A percentile compares a stretch with the other conserved stretches of the same genome.
phyloP scores from a whole-genome alignment of 2,888 invertebrate species.

The Ophioninae sp. region DNA sequence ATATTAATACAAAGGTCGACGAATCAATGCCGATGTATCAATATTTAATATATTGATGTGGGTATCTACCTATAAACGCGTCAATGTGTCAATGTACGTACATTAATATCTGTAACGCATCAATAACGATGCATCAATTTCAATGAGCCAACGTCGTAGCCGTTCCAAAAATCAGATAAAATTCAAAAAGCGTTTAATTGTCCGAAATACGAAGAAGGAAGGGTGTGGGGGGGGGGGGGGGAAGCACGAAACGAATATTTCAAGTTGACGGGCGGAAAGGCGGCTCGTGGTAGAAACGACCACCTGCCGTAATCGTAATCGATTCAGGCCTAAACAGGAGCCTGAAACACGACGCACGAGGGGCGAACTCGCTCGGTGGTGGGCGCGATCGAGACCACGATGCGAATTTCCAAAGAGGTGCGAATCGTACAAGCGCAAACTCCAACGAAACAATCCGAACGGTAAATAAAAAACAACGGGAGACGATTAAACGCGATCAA shows the following conservation, averaged over 20 bases:
- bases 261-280: background rate
- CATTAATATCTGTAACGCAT: no score
- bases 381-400: background rate
- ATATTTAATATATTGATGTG: no score
- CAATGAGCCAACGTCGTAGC: background rate
- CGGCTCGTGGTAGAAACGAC: background rate
- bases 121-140: no score
- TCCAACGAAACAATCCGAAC: background rate
- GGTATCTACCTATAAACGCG: no score
- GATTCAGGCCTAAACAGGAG: background rate
- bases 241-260: background rate
- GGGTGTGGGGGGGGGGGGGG: no score
- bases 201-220: background rate
- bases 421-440: background rate
- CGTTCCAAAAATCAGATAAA: background rate
- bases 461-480: background rate
- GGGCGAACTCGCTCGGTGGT: background rate
- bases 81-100: no score
- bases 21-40: no score
- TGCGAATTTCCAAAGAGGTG: background rate
- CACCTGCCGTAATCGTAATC: background rate
- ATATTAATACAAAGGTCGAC: no score
- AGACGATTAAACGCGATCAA: background rate
- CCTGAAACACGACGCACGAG: background rate
- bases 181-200: background rate